These are phyloP conservation scores for Chloroceryle inda DNA, from an alignment of 2,797 vertebrate species.

Conservation along the genomic window DNA sequence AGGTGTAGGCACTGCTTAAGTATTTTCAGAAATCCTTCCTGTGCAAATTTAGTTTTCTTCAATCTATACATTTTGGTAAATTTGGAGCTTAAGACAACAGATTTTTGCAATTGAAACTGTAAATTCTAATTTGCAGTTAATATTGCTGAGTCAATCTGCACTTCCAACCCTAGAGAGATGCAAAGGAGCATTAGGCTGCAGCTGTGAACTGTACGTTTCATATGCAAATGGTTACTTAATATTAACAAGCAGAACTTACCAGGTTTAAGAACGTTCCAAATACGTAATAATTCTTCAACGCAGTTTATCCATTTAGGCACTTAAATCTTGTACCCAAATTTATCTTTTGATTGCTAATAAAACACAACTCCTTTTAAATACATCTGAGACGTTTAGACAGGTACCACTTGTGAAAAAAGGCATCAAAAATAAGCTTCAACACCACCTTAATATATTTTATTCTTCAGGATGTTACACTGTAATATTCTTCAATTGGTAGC, in stretches of 20 bases:
- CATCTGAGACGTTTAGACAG: slow-evolving; percentile 72
- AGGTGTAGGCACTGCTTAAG: slow-evolving; percentile 77
- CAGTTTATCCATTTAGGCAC: slow-evolving; percentile 84
- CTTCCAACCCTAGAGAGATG: slow-evolving; percentile 15
- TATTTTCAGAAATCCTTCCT: slow-evolving; percentile 66
- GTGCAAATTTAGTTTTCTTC: slow-evolving; percentile 72
- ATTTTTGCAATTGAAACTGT: not conserved
- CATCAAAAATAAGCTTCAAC: slow-evolving; percentile 85
- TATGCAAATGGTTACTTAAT: slow-evolving; percentile 50
- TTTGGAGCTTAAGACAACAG: slow-evolving; percentile 5
- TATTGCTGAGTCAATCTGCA: slow-evolving; percentile 29
- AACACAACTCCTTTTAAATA: slow-evolving; percentile 78
- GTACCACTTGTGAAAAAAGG: slow-evolving; percentile 89
- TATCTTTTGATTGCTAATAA: slow-evolving; percentile 67
- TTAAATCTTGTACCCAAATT: slow-evolving; percentile 81
- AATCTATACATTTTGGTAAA: slow-evolving; percentile 66
- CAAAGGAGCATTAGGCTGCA: slow-evolving; percentile 6
- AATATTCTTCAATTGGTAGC: slow-evolving; percentile 78
- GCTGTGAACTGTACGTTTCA: not conserved
- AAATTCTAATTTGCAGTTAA: slow-evolving; percentile 28
- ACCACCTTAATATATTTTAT: slow-evolving; percentile 85
- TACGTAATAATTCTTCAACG: slow-evolving; percentile 31
- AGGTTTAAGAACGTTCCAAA: slow-evolving; percentile 59
- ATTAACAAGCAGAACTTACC: slow-evolving; percentile 75
- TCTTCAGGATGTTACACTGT: slow-evolving; percentile 87